Base-by-base conservation (phyloP, 2,113 vertebrate genomes). In the Malurus melanocephalus region DNA sequence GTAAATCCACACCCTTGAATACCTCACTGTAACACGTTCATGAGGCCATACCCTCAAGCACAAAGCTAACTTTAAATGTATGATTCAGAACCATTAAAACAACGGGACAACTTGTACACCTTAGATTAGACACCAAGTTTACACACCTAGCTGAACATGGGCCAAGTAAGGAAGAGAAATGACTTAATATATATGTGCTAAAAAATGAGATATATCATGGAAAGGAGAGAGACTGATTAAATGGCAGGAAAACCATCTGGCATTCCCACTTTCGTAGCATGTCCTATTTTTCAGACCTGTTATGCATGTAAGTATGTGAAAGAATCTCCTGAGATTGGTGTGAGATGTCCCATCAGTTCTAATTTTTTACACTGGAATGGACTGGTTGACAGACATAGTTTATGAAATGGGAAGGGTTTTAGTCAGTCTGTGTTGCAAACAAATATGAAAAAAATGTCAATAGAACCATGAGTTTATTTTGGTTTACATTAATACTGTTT, bases 1-100 rank as follows among this genome's bases (percentile, higher is more conserved):
- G 16, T 86, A 92, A 86, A 95, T 84, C 90, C 93, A 81, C 90
- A 75, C 92, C 88, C 92, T 86, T 88, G 73, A 67, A 66, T 88
- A 74, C 87, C 62, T 93, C 80, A 72, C 61, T 3, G 1, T 75
- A 78, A 78, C 42, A 28, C 42, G 40, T 61, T 88, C 57, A 53
- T 1, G 3, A 88, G 81, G 53, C 60, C 69, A 45, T 84, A 71
- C 59, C 90, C 88, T 88, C 52, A 43, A 91, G 94, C 90, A 76
- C 35, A 8, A 24, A 83, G 57, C 80, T 84, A 52, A 46, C 74
- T 93, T 88, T 75, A 75, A 72, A 72, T 57, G n/a, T 48, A 51
- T 88, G 90, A 93, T 81, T 92, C 83, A 94, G 80, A 86, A 73
- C 43, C 62, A 42, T 91, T 81, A 88, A 81, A 46, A 64, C 57